Evolutionary conservation across 2,888 invertebrate species (phyloP), one percentile per base, ranked within the genome.

Genomic region (Chalcis sispes): DNA sequence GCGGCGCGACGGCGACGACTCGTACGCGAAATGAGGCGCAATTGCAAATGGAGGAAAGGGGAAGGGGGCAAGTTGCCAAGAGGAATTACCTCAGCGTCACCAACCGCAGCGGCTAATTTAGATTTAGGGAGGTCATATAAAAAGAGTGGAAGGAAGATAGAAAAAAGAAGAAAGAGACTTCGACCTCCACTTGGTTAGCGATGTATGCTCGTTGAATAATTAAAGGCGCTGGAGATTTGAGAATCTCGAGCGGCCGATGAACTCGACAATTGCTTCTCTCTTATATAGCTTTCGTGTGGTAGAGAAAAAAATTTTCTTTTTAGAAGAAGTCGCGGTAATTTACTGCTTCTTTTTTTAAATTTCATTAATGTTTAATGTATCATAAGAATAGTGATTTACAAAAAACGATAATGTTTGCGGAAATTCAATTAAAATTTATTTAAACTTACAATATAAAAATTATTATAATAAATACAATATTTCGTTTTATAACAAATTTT

Each of bases 91-190:
- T n/a, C 32, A 15, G 10, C 48, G 18, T 29, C 36, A 52, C 67
- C 20, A 23, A 64, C 56, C 72, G 64, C 32, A 59, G 2, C 36
- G 32, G 32, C 79, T 82, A 81, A 80, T 80, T 81, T 78, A 78
- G 80, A 81, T 78, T 74, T 73, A 80, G 70, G 61, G 52, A 71
- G 64, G 79, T 77, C 78, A 76, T 80, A 80, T 75, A 64, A 66
- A 25, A 23, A 20, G 32, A n/a, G n/a, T 15, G 32, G 25, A 25
- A 46, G 46, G 1, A n/a, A n/a, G n/a, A n/a, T n/a, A 2, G 13
- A 15, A 36, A 7, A 15, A 10, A 54, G 27, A n/a, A 27, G 25
- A 48, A 5, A 66, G 36, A 54, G 23, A 23, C 13, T n/a, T 23
- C 23, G 27, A 29, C 27, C 5, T 48, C 27, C 46, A 8, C 4